These are phyloP conservation scores for Paramormyrops kingsleyae DNA, from an alignment of 2,113 vertebrate genomes.

Conservation along the genomic window DNA sequence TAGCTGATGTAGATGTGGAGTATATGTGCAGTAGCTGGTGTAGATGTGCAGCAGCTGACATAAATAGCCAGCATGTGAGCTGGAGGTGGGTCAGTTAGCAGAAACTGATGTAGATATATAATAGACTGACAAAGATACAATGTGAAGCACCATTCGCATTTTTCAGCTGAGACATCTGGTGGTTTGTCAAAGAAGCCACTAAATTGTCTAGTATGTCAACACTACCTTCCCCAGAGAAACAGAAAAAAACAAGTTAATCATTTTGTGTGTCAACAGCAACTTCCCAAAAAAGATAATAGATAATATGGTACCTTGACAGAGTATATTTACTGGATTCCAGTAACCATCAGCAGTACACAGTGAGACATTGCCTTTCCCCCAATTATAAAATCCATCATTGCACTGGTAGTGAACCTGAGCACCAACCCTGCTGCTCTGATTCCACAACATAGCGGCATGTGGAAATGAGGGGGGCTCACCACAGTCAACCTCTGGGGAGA, in stretches of 20 bases:
- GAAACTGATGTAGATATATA: too few relatives aligned
- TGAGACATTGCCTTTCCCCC: slow-evolving; percentile 47
- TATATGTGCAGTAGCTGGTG: too few relatives aligned
- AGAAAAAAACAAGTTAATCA: too few relatives aligned
- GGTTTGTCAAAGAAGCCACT: too few relatives aligned
- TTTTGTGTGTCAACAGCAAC: neutral
- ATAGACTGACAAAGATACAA: too few relatives aligned
- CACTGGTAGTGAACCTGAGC: slow-evolving; percentile 54
- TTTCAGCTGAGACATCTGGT: neutral
- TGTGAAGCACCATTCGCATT: neutral
- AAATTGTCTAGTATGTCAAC: neutral
- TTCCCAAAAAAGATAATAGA: neutral
- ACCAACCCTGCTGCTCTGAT: slow-evolving; percentile 40
- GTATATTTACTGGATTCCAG: slow-evolving; percentile 47
- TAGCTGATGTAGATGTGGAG: too few relatives aligned
- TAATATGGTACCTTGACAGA: slow-evolving; percentile 50
- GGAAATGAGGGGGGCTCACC: slow-evolving; percentile 50
- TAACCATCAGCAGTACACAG: slow-evolving; percentile 42
- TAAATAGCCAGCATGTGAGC: too few relatives aligned
- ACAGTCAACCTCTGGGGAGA: slow-evolving; percentile 55
- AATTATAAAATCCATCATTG: slow-evolving; percentile 48
- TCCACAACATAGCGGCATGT: slow-evolving; percentile 48
- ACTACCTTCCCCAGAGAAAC: neutral
- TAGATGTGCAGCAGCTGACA: too few relatives aligned
- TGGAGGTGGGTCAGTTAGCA: too few relatives aligned